Conservation (phyloP, 2,113 vertebrate species). For the Carlito syrichta region DNA sequence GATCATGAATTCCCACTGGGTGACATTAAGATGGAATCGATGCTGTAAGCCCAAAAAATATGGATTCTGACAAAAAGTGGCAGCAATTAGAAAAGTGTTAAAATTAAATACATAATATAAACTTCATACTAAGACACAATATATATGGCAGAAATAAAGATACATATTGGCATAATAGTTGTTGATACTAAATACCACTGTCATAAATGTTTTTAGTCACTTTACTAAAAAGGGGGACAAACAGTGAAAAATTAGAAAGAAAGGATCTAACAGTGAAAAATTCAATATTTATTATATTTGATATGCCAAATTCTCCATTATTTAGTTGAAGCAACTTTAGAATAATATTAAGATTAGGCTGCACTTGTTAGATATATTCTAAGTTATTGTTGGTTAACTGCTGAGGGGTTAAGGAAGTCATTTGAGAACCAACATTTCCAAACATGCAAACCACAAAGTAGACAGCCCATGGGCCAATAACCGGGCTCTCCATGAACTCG, state of each 20-base stretch:
- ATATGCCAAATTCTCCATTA: neutral
- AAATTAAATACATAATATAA: conserved; percentile 69
- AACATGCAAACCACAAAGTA: neutral
- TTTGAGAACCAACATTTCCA: neutral
- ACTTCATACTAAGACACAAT: conserved; percentile 51
- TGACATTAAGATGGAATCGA: conserved; percentile 48
- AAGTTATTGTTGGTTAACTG: neutral
- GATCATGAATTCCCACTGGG: conserved; percentile 58
- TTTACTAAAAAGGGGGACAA: neutral
- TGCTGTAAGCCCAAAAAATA: conserved; percentile 50
- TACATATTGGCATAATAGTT: neutral
- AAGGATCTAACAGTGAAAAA: neutral
- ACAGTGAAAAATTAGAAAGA: conserved; percentile 10
- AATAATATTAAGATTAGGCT: neutral
- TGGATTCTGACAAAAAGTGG: conserved; percentile 8
- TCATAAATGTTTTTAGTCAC: conserved; percentile 8
- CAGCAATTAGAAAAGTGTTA: conserved; percentile 63
- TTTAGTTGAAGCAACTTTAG: neutral
- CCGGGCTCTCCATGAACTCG: neutral
- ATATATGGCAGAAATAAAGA: conserved; percentile 71
- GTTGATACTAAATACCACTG: neutral
- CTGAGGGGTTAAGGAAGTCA: neutral
- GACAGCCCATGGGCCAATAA: too few species aligned
- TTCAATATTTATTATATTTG: conserved; percentile 1
- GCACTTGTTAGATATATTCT: neutral